phyloP scores from a whole-genome alignment of 1,140 invertebrate genomes.

The Dreissena rostriformis region DNA sequence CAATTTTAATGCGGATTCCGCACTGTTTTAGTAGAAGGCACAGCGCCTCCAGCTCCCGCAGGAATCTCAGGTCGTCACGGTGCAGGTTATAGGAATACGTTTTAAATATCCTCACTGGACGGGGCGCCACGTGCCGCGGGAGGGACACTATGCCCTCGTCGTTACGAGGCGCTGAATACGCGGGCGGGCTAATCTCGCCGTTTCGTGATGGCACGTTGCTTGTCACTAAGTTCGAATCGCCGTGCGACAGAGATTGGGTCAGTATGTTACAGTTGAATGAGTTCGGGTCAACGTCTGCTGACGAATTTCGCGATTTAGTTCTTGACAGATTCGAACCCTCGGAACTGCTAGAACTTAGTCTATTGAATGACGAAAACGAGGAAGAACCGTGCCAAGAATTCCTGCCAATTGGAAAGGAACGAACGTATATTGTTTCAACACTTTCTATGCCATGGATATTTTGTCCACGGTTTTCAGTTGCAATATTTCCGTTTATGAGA shows the following conservation, averaged over 20 bases:
- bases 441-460: too few species aligned
- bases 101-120: background rate
- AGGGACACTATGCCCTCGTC: background rate
- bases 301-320: too few species aligned
- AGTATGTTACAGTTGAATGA: background rate
- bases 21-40: background rate
- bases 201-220: background rate
- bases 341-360: too few species aligned
- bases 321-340: too few species aligned
- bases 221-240: background rate
- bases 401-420: too few species aligned
- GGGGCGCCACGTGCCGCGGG: background rate
- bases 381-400: too few species aligned
- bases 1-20: constrained; percentile 24
- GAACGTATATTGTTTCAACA: too few species aligned
- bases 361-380: too few species aligned
- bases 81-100: constrained; percentile 34
- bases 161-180: background rate
- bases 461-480: too few species aligned
- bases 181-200: background rate
- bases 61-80: background rate
- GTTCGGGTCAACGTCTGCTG: background rate
- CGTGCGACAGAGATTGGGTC: background rate
- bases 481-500: too few species aligned
- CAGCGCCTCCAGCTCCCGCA: background rate